phyloP scores from a whole-genome alignment of 2,888 invertebrate species.

The Drosophila kambysellisi region DNA sequence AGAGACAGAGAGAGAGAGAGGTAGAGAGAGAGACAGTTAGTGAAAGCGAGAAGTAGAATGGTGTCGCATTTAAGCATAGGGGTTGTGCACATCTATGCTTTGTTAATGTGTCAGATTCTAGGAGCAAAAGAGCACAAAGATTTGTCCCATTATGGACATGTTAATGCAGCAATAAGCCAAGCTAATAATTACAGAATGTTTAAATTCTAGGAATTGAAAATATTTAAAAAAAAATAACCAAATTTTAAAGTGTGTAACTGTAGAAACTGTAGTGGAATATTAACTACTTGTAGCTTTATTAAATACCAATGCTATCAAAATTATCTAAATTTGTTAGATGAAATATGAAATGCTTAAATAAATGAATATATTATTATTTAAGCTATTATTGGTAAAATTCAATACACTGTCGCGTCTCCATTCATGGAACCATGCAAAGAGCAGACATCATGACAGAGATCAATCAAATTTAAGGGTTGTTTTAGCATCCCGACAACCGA shows the following conservation, averaged over 20 bases:
- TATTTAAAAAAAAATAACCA: neutral
- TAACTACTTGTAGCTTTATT: neutral
- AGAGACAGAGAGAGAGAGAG: neutral
- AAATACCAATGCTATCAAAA: neutral
- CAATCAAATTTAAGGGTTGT: conserved; percentile 48
- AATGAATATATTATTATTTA: too few species aligned
- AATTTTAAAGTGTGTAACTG: neutral
- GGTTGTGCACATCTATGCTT: conserved; percentile 29
- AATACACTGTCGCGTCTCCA: neutral
- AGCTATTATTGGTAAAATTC: neutral
- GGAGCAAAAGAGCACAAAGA: conserved; percentile 7
- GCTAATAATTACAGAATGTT: conserved; percentile 20
- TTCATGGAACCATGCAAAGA: neutral
- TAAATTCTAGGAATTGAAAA: neutral
- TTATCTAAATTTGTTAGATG: neutral
- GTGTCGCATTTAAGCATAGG: conserved; percentile 21
- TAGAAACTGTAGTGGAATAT: neutral
- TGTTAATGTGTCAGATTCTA: conserved; percentile 20
- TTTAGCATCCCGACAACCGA: conserved; percentile 25
- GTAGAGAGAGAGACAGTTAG: neutral
- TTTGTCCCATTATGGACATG: conserved; percentile 15
- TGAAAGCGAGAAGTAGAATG: neutral
- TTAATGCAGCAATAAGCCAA: conserved; percentile 10
- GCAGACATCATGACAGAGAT: conserved; percentile 34
- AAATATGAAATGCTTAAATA: neutral